Percentiles rank a stretch among this genome's conserved stretches.
These are phyloP conservation scores for Xylophagus ater DNA, from an alignment of 2,888 invertebrate species.

Conservation along the genomic window DNA sequence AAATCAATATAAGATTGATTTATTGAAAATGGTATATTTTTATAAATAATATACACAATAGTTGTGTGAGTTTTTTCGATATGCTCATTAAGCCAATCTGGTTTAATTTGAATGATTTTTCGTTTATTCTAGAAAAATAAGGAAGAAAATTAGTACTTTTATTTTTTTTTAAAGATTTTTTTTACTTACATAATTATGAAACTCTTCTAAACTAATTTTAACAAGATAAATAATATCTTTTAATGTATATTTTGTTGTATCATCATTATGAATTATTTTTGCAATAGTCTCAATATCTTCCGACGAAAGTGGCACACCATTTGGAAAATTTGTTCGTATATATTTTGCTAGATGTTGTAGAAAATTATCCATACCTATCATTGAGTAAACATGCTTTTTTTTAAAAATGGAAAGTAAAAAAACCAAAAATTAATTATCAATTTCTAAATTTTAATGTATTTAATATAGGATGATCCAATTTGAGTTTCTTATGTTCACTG, in stretches of 20 bases:
- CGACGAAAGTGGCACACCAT: not conserved
- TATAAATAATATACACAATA: constrained; percentile 8
- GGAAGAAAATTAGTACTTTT: not conserved
- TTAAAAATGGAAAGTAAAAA: not conserved
- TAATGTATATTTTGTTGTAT: constrained; percentile 1
- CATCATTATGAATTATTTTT: constrained; percentile 8
- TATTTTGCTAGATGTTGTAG: constrained; percentile 6
- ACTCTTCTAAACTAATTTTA: constrained; percentile 5
- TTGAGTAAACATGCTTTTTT: constrained; percentile 5
- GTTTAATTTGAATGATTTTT: constrained; percentile 1
- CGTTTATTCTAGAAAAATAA: constrained; percentile 7
- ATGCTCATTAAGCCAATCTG: constrained; percentile 13
- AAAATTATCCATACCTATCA: not conserved
- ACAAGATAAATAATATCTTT: not conserved
- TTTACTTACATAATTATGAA: constrained; percentile 12
- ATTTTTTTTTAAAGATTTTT: not conserved
- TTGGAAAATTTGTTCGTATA: constrained; percentile 8
- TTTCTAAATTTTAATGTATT: no score
- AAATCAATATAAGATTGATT: constrained; percentile 13
- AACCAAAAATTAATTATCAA: not conserved
- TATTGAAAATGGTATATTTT: constrained; percentile 4
- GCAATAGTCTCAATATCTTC: not conserved
- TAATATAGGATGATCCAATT: no score
- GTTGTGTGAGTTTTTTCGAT: constrained; percentile 8
- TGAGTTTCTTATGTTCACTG: no score